These are phyloP conservation scores for Atta texana DNA, from an alignment of 1,140 invertebrate species.

Conservation along the genomic window DNA sequence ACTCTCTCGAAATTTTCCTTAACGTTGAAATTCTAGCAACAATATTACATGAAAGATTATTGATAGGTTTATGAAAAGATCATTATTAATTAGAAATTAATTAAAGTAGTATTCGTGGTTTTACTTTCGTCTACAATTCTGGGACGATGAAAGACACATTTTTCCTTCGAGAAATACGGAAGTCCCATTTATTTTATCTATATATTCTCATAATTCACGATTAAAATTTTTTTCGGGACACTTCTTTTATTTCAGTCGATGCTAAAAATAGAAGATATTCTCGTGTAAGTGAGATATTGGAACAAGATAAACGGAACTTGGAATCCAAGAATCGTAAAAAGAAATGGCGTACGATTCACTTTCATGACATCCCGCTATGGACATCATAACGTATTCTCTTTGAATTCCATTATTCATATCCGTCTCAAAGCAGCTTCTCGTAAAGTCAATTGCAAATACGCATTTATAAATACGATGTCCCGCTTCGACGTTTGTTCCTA, in stretches of 20 bases:
- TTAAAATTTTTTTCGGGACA: background rate
- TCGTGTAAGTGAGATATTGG: conserved; percentile 8
- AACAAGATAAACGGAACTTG: background rate
- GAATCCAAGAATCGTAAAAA: conserved; percentile 18
- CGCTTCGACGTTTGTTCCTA: background rate
- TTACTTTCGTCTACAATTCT: background rate
- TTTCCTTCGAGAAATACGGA: background rate
- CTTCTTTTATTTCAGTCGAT: background rate
- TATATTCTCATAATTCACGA: background rate
- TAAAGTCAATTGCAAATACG: background rate
- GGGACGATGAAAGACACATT: background rate
- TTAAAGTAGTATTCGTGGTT: background rate
- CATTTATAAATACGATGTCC: conserved; percentile 13
- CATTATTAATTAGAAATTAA: background rate
- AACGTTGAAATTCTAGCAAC: too few relatives aligned
- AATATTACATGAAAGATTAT: background rate
- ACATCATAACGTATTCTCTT: background rate
- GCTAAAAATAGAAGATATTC: background rate
- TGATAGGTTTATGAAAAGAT: background rate
- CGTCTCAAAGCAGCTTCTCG: background rate
- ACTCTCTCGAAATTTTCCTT: background rate
- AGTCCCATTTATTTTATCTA: background rate
- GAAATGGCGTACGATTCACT: conserved; percentile 3
- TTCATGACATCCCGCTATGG: background rate
- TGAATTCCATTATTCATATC: background rate